Evolutionary conservation across 92 coral and sea anemone genomes (phyloP), one percentile per base, ranked within the genome.

Genomic region (Porites cylindrica): DNA sequence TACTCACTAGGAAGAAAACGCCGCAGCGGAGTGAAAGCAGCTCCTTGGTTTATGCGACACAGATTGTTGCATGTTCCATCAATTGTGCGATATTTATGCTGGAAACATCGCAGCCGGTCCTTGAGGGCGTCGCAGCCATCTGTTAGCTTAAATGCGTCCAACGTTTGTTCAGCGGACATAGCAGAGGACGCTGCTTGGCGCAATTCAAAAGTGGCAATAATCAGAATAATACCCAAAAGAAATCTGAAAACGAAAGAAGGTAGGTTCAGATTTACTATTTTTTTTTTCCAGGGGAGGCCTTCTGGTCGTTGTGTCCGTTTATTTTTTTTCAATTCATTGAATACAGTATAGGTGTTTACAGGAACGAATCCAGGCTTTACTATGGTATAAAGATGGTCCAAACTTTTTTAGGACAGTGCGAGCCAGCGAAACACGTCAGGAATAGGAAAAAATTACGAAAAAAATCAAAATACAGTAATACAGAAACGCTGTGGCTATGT

Each of bases 41-140:
- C 70, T 6, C 91, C 91, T 10, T 60, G 20, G 10, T 75, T 70
- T 2, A 83, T 53, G 11, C 70, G 51, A 56, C 80, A 70, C 60
- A 88, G 60, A 51, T 88, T 88, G 67, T 88, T 88, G 81, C 91
- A 88, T 0, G 81, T 38, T 23, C 91, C 91, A 50, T 61, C 62
- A 50, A 81, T 43, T 0, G 83, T 88, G 52, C 91, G 88, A 23
- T 73, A 83, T 16, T 56, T 38, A n/a, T 60, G 87, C 64, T 10
- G 47, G 80, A 83, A 83, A 16, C 87, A 83, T 16, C 47, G 32
- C 61, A 77, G 51, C 66, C 59, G 63, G 71, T 64, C 10, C 58
- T 12, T 21, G 24, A 61, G 19, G 4, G 76, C 53, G 1, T 71
- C 60, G 38, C 86, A 82, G 20, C 0, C 23, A n/a, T 53, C 78